phyloP scores from a whole-genome alignment of 2,113 vertebrate species.

The Geococcyx californianus region DNA sequence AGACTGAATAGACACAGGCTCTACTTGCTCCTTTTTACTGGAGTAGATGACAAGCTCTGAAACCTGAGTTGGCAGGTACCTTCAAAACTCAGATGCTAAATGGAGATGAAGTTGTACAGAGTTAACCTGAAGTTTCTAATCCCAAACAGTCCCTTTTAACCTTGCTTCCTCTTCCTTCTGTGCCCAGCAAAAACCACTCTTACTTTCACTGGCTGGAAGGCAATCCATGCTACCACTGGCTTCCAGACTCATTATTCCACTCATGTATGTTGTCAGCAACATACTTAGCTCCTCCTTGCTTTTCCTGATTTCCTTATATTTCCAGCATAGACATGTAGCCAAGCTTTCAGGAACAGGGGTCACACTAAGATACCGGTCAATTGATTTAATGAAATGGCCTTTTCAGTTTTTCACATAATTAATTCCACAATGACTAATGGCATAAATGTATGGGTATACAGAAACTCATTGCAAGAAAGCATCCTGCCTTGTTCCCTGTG shows the following conservation, averaged over 20 bases:
- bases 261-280: neutral
- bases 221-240: neutral
- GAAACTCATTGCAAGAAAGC: neutral
- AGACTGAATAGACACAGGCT: neutral
- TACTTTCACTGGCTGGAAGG: neutral
- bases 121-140: neutral
- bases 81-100: neutral
- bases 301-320: neutral
- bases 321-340: neutral
- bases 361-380: neutral
- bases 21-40: neutral
- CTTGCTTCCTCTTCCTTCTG: neutral
- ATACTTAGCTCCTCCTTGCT: neutral
- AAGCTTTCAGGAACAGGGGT: neutral
- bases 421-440: neutral
- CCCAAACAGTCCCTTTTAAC: neutral
- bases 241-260: neutral
- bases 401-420: neutral
- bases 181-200: neutral
- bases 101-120: neutral
- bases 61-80: neutral
- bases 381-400: neutral
- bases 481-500: neutral
- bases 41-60: neutral
- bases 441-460: neutral